These are phyloP conservation scores for Equus przewalskii DNA, from an alignment of 2,113 vertebrate species.

Conservation along the genomic window DNA sequence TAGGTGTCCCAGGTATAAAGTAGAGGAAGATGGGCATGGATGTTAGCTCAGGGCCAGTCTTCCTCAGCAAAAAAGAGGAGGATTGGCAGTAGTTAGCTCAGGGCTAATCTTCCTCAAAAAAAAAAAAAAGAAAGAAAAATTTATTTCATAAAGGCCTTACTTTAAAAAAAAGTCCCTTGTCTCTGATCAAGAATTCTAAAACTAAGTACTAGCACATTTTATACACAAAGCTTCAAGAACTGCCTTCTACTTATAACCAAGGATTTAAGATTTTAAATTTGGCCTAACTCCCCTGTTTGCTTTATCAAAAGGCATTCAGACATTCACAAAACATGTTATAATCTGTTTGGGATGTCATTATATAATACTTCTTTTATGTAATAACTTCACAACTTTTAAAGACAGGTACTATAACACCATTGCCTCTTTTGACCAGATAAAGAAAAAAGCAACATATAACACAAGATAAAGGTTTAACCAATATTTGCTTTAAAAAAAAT, in stretches of 20 bases:
- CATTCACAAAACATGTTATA: slow-evolving; percentile 56
- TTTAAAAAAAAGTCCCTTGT: slow-evolving; percentile 71
- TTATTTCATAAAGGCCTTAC: slow-evolving; percentile 68
- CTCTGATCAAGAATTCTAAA: slow-evolving; percentile 73
- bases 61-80: too few species aligned
- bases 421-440: not conserved
- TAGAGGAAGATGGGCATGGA: too few species aligned
- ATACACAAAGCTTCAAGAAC: slow-evolving; percentile 82
- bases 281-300: slow-evolving; percentile 56
- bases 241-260: slow-evolving; percentile 66
- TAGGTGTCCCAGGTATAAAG: too few species aligned
- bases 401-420: not conserved
- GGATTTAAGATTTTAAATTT: slow-evolving; percentile 77
- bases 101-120: not conserved
- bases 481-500: slow-evolving; percentile 15
- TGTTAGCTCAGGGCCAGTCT: too few species aligned
- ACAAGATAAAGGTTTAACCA: slow-evolving; percentile 21
- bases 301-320: slow-evolving; percentile 75
- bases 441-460: not conserved
- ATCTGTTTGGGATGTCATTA: not conserved
- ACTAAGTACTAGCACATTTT: slow-evolving; percentile 79
- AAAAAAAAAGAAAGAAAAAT: not conserved
- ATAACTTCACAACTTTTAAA: not conserved
- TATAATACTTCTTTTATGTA: not conserved
- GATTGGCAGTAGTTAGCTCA: too few species aligned